Conservation (phyloP, 1,140 invertebrate genomes). For the Saccostrea echinata region DNA sequence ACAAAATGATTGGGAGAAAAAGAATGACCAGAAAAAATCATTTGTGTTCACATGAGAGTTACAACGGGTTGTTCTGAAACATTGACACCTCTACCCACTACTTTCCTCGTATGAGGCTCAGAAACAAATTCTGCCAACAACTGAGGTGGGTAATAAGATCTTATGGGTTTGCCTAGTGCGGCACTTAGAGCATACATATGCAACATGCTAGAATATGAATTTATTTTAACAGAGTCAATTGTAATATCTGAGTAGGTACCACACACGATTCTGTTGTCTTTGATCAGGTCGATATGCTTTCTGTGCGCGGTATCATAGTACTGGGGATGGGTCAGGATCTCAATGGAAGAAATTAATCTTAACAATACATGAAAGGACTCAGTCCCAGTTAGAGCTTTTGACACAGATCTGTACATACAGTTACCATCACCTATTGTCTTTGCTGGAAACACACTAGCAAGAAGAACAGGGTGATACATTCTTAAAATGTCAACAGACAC, state of each 20-base stretch:
- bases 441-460: constrained; percentile 9
- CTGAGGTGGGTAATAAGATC: constrained; percentile 47
- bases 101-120: constrained; percentile 40
- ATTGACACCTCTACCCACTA: constrained; percentile 38
- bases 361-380: constrained; percentile 43
- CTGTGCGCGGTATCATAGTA: constrained; percentile 23
- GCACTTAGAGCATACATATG: constrained; percentile 53
- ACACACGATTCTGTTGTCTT: constrained; percentile 51
- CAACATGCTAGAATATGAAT: constrained; percentile 48
- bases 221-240: neutral
- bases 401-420: constrained; percentile 56
- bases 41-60: constrained; percentile 47
- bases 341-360: constrained; percentile 40
- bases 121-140: constrained; percentile 30
- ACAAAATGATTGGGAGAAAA: constrained; percentile 52
- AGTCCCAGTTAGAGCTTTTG: constrained; percentile 22
- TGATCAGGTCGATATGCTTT: constrained; percentile 43
- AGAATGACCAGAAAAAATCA: neutral
- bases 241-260: constrained; percentile 40
- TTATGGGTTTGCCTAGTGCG: constrained; percentile 18
- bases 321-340: constrained; percentile 37
- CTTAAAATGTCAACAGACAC: constrained; percentile 13
- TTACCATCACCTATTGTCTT: constrained; percentile 54
- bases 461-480: constrained; percentile 35
- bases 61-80: neutral